Conservation (phyloP, 2,888 invertebrate species). For the Cartodere bifasciata region DNA sequence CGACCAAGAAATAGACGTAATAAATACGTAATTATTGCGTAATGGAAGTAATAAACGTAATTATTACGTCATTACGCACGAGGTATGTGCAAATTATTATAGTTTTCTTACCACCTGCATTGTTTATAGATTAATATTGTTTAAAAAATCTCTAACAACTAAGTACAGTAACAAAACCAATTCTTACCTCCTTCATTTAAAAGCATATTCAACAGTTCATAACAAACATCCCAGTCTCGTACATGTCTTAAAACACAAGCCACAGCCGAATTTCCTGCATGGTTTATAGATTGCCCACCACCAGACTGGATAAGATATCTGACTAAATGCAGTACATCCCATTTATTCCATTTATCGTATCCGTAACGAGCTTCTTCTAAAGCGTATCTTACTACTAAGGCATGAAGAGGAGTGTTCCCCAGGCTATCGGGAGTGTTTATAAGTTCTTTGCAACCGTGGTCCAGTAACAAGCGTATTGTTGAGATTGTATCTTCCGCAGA, state of each 20-base stretch:
- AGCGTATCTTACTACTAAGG: conserved; percentile 49
- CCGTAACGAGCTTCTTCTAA: conserved; percentile 55
- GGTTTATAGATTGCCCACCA: conserved; percentile 55
- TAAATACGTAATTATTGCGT: too few relatives aligned
- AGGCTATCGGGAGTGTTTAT: conserved; percentile 60
- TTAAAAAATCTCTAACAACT: too few relatives aligned
- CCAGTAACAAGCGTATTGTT: conserved; percentile 53
- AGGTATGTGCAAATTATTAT: too few relatives aligned
- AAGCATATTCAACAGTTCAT: conserved; percentile 46
- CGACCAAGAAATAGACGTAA: too few relatives aligned
- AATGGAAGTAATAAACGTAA: too few relatives aligned
- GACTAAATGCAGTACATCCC: conserved; percentile 60
- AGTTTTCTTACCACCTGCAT: too few relatives aligned
- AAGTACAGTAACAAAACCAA: conserved; percentile 3
- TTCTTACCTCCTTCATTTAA: conserved; percentile 44
- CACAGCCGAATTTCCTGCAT: conserved; percentile 53
- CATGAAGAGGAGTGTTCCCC: conserved; percentile 63
- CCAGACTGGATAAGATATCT: conserved; percentile 48
- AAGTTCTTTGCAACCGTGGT: conserved; percentile 58
- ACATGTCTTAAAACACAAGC: conserved; percentile 59
- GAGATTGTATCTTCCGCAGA: conserved; percentile 58
- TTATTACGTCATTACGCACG: too few relatives aligned
- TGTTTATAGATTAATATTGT: too few relatives aligned
- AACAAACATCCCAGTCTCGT: conserved; percentile 54
- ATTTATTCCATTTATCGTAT: conserved; percentile 59